These are phyloP conservation scores for Pelusios castaneus DNA, from an alignment of 2,113 vertebrate genomes.

Conservation along the genomic window DNA sequence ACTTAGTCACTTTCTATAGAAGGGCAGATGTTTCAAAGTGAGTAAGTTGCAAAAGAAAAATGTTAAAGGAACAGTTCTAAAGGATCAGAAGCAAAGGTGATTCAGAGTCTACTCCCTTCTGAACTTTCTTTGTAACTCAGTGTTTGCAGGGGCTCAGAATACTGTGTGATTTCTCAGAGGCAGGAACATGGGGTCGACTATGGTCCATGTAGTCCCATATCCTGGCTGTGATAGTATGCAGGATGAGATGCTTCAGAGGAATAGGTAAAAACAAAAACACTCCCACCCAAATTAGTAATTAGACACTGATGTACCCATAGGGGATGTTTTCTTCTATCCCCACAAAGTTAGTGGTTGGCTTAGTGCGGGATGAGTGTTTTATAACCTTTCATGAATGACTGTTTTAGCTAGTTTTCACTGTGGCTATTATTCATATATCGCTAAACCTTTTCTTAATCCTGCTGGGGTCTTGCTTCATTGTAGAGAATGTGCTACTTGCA, in stretches of 20 bases:
- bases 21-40: not conserved
- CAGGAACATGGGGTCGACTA: not conserved
- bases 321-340: accelerated
- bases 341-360: accelerated
- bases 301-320: accelerated
- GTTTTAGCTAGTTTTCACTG: accelerated
- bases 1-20: not conserved
- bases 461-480: accelerated
- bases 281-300: accelerated
- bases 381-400: accelerated
- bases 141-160: not conserved
- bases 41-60: too few relatives aligned
- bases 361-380: accelerated
- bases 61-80: not conserved
- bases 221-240: accelerated
- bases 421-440: accelerated
- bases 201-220: accelerated
- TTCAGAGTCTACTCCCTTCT: not conserved
- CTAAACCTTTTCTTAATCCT: accelerated
- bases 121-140: not conserved
- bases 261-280: not conserved
- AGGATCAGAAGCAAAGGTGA: not conserved
- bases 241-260: not conserved
- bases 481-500: accelerated
- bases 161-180: accelerated